Conservation (phyloP, 2,888 invertebrate genomes). For the Molorchus minor region DNA sequence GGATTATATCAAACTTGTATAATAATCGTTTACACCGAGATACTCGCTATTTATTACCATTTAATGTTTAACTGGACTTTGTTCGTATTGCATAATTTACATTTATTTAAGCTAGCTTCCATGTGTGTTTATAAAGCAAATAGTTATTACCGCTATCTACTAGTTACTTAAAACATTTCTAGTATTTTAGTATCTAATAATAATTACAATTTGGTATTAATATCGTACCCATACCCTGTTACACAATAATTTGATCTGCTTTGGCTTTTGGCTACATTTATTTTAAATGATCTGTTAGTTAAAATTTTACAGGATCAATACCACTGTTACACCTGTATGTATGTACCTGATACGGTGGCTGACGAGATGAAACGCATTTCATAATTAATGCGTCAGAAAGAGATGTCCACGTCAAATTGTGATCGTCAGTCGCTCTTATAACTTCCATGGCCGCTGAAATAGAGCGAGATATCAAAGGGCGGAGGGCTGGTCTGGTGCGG, state of each 20-base stretch:
- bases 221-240: too few relatives aligned
- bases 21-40: not conserved
- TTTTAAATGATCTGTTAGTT: too few relatives aligned
- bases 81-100: not conserved
- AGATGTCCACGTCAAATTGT: conserved; percentile 14
- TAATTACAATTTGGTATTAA: too few relatives aligned
- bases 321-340: too few relatives aligned
- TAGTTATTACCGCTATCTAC: not conserved
- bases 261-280: too few relatives aligned
- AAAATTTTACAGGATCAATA: too few relatives aligned
- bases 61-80: not conserved
- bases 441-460: not conserved
- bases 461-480: not conserved
- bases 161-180: too few relatives aligned
- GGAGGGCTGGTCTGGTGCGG: not conserved
- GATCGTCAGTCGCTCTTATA: conserved; percentile 20
- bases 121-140: not conserved
- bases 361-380: conserved; percentile 37
- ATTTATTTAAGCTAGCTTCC: not conserved
- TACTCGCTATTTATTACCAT: not conserved
- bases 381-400: conserved; percentile 38
- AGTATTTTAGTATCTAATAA: too few relatives aligned
- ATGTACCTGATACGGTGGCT: too few relatives aligned
- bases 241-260: too few relatives aligned
- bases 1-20: too few relatives aligned